A percentile compares a stretch with the other conserved stretches of the same genome.
phyloP scores from a whole-genome alignment of 1,140 invertebrate species.

The Ostrea edulis region DNA sequence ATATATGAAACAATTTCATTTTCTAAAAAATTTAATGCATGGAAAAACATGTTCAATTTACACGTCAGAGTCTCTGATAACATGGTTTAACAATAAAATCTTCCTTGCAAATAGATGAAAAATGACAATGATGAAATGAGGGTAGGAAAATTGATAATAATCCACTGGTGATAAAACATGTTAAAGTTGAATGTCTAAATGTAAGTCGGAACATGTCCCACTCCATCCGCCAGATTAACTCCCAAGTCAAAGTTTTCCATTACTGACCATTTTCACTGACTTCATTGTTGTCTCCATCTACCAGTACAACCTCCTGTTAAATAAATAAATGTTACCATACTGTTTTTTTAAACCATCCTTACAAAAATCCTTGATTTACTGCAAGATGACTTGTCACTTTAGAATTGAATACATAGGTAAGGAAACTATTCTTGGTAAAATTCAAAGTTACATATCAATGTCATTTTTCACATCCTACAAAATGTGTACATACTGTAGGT shows the following conservation, averaged over 20 bases:
- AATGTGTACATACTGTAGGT: too few species aligned
- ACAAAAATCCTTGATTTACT: neutral
- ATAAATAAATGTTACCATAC: neutral
- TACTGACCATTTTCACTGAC: constrained; percentile 17
- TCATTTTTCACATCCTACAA: too few species aligned
- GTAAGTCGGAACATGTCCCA: neutral
- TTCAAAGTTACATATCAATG: too few species aligned
- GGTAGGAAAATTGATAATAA: neutral
- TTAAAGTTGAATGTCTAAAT: neutral
- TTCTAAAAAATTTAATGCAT: neutral
- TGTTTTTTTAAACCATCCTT: neutral
- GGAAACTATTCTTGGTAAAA: too few species aligned
- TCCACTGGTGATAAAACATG: constrained; percentile 3
- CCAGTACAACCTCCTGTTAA: constrained; percentile 29
- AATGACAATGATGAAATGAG: neutral
- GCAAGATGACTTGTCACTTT: neutral
- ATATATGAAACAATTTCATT: neutral
- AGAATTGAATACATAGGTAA: too few species aligned
- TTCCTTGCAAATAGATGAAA: neutral
- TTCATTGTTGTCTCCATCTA: constrained; percentile 8
- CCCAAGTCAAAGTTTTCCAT: neutral
- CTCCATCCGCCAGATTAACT: neutral
- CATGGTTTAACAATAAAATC: constrained; percentile 2
- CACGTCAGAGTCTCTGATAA: neutral
- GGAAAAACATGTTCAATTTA: neutral